Evolutionary conservation across 2,797 vertebrate species (phyloP).

Genomic region (Intellagama lesueurii): DNA sequence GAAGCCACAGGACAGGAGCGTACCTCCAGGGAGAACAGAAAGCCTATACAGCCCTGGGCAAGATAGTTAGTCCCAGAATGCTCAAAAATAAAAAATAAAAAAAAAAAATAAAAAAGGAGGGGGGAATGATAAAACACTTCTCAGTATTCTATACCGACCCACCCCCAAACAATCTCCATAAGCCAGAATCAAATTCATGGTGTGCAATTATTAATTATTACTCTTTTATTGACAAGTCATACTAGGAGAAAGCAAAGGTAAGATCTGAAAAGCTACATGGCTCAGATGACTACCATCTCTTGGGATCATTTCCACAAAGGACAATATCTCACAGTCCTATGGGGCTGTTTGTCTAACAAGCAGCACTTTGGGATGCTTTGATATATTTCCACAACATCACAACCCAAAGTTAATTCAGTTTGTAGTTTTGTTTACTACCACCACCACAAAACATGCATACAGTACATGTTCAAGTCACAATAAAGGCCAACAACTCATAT

Average conservation of each 20-base stretch:
- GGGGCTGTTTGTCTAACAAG: not conserved
- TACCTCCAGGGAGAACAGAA: too few relatives aligned
- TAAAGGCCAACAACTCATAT: not conserved
- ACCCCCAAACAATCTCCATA: too few relatives aligned
- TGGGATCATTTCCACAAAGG: not conserved
- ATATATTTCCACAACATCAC: not conserved
- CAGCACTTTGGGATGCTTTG: not conserved
- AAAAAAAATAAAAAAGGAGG: too few relatives aligned
- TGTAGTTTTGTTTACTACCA: not conserved
- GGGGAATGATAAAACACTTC: too few relatives aligned
- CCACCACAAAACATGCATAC: not conserved
- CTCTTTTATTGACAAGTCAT: too few relatives aligned
- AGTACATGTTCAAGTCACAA: not conserved
- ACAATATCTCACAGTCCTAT: not conserved
- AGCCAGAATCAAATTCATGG: too few relatives aligned
- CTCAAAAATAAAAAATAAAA: too few relatives aligned
- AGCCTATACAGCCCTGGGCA: too few relatives aligned
- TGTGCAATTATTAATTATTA: too few relatives aligned
- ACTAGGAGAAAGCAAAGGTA: not conserved
- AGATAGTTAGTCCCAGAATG: too few relatives aligned
- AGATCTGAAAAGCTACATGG: not conserved
- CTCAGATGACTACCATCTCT: not conserved
- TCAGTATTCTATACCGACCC: too few relatives aligned
- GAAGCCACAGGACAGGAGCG: too few relatives aligned
- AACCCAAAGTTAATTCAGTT: not conserved